Conservation (phyloP, 2,888 invertebrate species). For the Agonopterix alstromeriana region DNA sequence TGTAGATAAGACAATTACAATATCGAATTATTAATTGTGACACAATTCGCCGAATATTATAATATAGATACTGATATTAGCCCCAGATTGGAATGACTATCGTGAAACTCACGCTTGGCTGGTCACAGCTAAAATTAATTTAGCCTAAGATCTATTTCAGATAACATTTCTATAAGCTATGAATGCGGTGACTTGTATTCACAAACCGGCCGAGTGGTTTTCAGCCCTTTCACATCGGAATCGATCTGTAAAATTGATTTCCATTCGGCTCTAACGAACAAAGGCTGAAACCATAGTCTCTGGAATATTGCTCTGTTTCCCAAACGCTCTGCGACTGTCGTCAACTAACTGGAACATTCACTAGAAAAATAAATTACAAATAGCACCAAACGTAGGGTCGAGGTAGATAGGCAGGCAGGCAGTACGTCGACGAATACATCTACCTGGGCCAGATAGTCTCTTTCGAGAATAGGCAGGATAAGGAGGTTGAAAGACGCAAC, state of each 20-base stretch:
- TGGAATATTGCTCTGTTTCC: constrained; percentile 2
- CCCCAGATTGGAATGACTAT: constrained; percentile 60
- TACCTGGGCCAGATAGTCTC: too few relatives aligned
- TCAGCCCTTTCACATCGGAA: constrained; percentile 30
- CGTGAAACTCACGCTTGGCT: constrained; percentile 51
- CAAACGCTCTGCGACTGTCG: not conserved
- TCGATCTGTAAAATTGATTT: constrained; percentile 52
- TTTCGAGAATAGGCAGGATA: too few relatives aligned
- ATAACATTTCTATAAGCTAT: constrained; percentile 21
- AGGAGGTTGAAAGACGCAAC: too few relatives aligned
- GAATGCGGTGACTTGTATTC: constrained; percentile 49
- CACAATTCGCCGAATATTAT: constrained; percentile 41
- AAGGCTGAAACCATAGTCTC: constrained; percentile 21
- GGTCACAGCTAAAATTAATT: constrained; percentile 68
- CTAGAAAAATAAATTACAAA: too few relatives aligned
- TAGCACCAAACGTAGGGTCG: too few relatives aligned
- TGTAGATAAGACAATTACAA: too few relatives aligned
- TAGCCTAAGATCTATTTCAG: constrained; percentile 39
- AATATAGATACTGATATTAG: constrained; percentile 18
- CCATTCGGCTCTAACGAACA: constrained; percentile 37
- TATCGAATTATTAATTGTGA: constrained; percentile 37
- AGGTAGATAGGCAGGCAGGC: too few relatives aligned
- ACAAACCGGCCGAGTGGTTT: constrained; percentile 35
- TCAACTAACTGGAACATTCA: too few relatives aligned
- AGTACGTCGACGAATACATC: too few relatives aligned